A percentile compares a stretch with the other conserved stretches of the same genome.
phyloP scores from a whole-genome alignment of 2,797 vertebrate genomes.

The Amphiprion clarkii region DNA sequence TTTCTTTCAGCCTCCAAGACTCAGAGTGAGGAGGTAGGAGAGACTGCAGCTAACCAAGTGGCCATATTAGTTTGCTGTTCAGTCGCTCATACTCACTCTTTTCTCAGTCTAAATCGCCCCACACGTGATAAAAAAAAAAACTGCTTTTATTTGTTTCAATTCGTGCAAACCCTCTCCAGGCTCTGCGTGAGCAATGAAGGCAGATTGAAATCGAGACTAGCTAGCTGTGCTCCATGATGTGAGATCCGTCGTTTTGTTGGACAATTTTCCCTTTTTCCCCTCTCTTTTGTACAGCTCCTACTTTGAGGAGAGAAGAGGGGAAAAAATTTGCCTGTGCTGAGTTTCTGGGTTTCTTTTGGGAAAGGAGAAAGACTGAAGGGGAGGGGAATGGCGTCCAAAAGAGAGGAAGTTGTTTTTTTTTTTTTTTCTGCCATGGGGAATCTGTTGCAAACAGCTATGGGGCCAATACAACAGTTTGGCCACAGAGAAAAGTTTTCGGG shows the following conservation, averaged over 20 bases:
- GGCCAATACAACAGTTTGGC: conserved; percentile 70
- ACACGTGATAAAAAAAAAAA: neutral
- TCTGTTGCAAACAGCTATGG: conserved; percentile 70
- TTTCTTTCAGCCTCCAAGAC: conserved; percentile 70
- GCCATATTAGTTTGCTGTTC: conserved; percentile 73
- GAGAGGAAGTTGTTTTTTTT: conserved; percentile 84
- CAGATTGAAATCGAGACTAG: conserved; percentile 49
- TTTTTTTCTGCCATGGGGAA: conserved; percentile 58
- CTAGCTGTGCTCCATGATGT: conserved; percentile 54
- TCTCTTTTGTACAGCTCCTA: conserved; percentile 72
- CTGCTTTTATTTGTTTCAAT: conserved; percentile 28
- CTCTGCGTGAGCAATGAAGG: neutral
- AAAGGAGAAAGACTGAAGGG: conserved; percentile 67
- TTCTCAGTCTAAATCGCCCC: conserved; percentile 37
- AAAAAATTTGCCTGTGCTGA: conserved; percentile 66
- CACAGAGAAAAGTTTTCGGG: conserved; percentile 49
- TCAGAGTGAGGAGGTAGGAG: conserved; percentile 62
- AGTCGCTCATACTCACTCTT: conserved; percentile 38
- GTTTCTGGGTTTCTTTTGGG: conserved; percentile 78
- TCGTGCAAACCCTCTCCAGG: neutral
- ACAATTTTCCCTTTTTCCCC: conserved; percentile 59
- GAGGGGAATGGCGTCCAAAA: conserved; percentile 83
- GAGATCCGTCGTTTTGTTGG: conserved; percentile 65
- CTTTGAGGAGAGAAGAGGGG: conserved; percentile 68
- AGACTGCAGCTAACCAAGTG: conserved; percentile 55